phyloP scores from a whole-genome alignment of 1,140 invertebrate genomes.

The Eupeodes corollae region DNA sequence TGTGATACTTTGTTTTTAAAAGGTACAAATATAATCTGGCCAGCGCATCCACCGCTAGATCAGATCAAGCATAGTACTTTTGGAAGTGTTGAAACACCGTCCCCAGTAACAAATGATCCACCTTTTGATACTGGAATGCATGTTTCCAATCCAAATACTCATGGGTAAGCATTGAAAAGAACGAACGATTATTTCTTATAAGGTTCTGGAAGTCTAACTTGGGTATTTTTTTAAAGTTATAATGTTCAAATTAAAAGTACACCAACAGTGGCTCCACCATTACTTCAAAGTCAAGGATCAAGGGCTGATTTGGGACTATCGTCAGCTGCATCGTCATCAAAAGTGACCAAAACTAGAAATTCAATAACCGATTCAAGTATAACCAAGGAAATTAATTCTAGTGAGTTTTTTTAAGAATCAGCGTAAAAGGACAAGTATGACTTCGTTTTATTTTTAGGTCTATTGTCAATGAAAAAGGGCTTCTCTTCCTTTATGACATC shows the following conservation, averaged over 20 bases:
- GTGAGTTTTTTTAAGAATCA: not conserved
- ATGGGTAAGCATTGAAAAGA: constrained; percentile 34
- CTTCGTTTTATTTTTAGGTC: constrained; percentile 34
- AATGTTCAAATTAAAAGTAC: constrained; percentile 34
- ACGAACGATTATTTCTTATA: too few species aligned
- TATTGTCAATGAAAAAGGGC: constrained; percentile 67
- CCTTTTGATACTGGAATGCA: constrained; percentile 27
- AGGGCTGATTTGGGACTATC: constrained; percentile 35
- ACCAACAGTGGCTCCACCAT: constrained; percentile 28
- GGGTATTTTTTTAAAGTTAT: constrained; percentile 14
- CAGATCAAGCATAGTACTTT: constrained; percentile 32
- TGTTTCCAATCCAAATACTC: constrained; percentile 34
- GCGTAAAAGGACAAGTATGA: not conserved
- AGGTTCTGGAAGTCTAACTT: too few species aligned
- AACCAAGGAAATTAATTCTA: constrained; percentile 32
- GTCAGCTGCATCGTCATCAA: constrained; percentile 25
- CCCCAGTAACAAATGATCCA: constrained; percentile 32
- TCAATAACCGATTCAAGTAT: constrained; percentile 22
- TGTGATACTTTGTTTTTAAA: too few species aligned
- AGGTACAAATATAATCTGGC: constrained; percentile 34
- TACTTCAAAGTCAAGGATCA: constrained; percentile 31
- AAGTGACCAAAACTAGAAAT: constrained; percentile 21
- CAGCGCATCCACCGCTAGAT: constrained; percentile 29
- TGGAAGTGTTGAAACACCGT: constrained; percentile 34
- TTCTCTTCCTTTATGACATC: constrained; percentile 68